phyloP scores from a whole-genome alignment of 2,888 invertebrate species.

The Apamea anceps region DNA sequence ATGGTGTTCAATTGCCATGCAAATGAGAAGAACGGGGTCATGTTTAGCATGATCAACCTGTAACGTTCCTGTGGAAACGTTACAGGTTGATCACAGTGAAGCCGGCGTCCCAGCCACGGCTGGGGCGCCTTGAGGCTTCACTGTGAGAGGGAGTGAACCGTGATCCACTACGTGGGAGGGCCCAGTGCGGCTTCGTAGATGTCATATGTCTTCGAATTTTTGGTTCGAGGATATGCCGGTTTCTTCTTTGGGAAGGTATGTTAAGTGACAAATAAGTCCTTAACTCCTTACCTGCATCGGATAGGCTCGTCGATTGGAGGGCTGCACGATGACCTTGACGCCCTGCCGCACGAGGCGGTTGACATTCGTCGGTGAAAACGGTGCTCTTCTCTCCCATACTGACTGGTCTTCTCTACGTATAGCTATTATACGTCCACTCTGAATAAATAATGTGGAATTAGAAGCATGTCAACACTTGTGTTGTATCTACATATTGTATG shows the following conservation, averaged over 20 bases:
- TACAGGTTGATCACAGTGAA: too few relatives aligned
- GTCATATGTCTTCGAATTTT: not conserved
- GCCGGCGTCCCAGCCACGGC: too few relatives aligned
- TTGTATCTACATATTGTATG: too few relatives aligned
- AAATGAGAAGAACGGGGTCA: not conserved
- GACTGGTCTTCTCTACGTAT: conserved; percentile 98
- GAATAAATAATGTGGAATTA: conserved; percentile 40
- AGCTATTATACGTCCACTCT: conserved; percentile 94
- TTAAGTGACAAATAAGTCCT: not conserved
- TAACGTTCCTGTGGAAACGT: too few relatives aligned
- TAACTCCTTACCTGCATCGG: conserved; percentile 95
- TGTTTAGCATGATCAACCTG: too few relatives aligned
- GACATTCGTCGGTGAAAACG: conserved; percentile 98
- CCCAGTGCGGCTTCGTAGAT: not conserved
- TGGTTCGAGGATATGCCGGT: not conserved
- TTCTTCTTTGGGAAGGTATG: not conserved
- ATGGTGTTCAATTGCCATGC: not conserved
- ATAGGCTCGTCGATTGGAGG: conserved; percentile 99
- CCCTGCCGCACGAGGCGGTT: conserved; percentile 96
- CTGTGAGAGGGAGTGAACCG: not conserved
- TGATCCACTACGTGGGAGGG: not conserved
- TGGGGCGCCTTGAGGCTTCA: too few relatives aligned
- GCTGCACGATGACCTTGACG: conserved; percentile 99
- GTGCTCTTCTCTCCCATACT: conserved; percentile 98
- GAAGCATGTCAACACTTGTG: not conserved